Evolutionary conservation across 2,113 vertebrate species (phyloP).

Genomic region (Myiozetetes cayanensis): DNA sequence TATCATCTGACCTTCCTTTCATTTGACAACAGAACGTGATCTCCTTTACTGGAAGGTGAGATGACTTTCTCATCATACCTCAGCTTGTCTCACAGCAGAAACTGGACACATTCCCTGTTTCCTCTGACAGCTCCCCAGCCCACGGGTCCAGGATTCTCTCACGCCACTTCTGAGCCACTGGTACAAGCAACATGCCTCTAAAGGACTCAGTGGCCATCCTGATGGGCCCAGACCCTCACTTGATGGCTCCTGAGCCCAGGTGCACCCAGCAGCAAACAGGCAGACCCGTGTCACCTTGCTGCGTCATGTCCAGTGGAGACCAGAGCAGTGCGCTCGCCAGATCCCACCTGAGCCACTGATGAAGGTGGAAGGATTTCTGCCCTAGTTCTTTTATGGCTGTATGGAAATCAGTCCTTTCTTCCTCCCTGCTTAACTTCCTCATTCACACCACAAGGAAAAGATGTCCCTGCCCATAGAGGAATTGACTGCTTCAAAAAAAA

Average conservation of each 20-base stretch:
- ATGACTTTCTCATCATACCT: neutral
- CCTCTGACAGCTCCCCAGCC: neutral
- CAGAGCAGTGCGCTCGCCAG: neutral
- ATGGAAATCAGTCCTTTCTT: neutral
- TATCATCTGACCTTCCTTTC: neutral
- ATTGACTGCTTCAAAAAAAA: neutral
- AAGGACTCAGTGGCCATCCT: neutral
- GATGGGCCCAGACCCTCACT: neutral
- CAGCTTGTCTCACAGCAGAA: neutral
- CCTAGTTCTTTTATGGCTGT: neutral
- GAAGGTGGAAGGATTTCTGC: neutral
- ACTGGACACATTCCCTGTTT: rapidly evolving
- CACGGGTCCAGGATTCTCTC: neutral
- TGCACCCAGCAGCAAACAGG: no score
- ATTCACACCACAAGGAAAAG: neutral
- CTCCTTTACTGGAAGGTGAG: rapidly evolving
- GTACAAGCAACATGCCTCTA: rapidly evolving
- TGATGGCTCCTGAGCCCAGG: neutral
- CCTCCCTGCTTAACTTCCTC: neutral
- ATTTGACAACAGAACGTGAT: neutral
- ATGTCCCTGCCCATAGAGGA: neutral
- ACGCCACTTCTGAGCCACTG: neutral
- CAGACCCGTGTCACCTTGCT: neutral
- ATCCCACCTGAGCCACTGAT: neutral
- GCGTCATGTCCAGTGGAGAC: neutral